Percentiles rank a stretch among this genome's conserved stretches.
Conservation (phyloP, 2,888 invertebrate species). For the Dorcus parallelipipedus region DNA sequence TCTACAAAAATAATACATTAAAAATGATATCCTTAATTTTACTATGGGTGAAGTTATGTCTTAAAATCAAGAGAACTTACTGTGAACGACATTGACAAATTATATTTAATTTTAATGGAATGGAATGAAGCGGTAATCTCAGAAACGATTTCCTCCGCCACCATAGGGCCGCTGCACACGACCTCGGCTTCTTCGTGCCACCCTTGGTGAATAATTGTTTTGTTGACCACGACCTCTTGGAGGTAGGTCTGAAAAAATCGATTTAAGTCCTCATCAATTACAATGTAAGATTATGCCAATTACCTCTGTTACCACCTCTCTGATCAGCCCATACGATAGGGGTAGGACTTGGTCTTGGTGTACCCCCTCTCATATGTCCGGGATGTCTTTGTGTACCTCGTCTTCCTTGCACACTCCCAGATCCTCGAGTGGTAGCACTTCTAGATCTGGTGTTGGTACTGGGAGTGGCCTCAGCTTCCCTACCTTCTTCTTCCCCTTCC, state of each 20-base stretch:
- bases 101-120: neutral
- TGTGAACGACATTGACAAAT: too few relatives aligned
- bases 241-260: constrained; percentile 2
- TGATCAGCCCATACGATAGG: constrained; percentile 62
- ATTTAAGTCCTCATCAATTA: neutral
- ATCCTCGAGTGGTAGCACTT: constrained; percentile 26
- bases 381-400: constrained; percentile 27
- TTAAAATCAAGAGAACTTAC: too few relatives aligned
- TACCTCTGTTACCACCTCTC: constrained; percentile 13
- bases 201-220: constrained; percentile 34
- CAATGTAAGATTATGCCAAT: neutral
- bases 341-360: constrained; percentile 53
- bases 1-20: too few relatives aligned
- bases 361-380: constrained; percentile 39
- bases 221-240: constrained; percentile 25
- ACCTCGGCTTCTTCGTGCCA: constrained; percentile 37
- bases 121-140: constrained; percentile 15
- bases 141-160: constrained; percentile 15
- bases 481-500: constrained; percentile 64
- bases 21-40: too few relatives aligned
- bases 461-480: constrained; percentile 76
- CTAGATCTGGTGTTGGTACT: constrained; percentile 55
- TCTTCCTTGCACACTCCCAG: constrained; percentile 30
- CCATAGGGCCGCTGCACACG: constrained; percentile 39
- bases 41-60: too few relatives aligned